Evolutionary conservation across 2,113 vertebrate genomes (phyloP), one percentile per base, ranked within the genome.

Genomic region (Mirounga angustirostris): DNA sequence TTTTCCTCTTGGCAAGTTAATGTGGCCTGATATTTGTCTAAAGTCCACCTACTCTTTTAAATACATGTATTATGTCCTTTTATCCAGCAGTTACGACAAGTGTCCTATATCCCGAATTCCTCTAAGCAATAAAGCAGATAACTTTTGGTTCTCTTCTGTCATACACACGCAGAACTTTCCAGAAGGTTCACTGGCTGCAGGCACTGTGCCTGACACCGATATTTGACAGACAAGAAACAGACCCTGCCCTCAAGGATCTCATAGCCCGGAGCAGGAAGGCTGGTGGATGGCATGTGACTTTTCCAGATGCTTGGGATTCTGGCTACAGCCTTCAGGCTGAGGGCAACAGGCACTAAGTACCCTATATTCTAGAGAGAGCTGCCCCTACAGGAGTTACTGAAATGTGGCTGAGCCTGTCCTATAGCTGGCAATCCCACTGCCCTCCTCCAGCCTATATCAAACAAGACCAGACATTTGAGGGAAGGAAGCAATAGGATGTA

Each of bases 11-110:
- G 78, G 89, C 88, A 78, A 92, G 58, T 84, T 76, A 96, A 84
- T 28, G 40, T 40, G 61, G 69, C 88, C 63, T 92, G 79, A 50
- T 90, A 80, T 87, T 97, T 97, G 81, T 85, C 59, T 85, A 40
- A 82, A 22, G 33, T 46, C 52, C 26, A n/a, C 80, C 76, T 95
- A 56, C 52, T 67, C 80, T 94, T 89, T 92, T 80, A 92, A 84
- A 93, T 83, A 81, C 74, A 81, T 24, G 8, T 36, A 52, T 78
- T n/a, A 71, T 67, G 56, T 30, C 65, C 22, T 52, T 88, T 61
- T 93, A 63, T 78, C 78, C 58, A 65, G 89, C 36, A 59, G 58
- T 54, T 93, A 58, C 69, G 50, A 88, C 59, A 71, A 59, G 61
- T 30, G 28, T 69, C 79, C 36, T 7, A 13, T 14, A 54, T 19